A percentile compares a stretch with the other conserved stretches of the same genome.
Conservation (phyloP, 1,140 invertebrate species). For the Anastrepha ludens region DNA sequence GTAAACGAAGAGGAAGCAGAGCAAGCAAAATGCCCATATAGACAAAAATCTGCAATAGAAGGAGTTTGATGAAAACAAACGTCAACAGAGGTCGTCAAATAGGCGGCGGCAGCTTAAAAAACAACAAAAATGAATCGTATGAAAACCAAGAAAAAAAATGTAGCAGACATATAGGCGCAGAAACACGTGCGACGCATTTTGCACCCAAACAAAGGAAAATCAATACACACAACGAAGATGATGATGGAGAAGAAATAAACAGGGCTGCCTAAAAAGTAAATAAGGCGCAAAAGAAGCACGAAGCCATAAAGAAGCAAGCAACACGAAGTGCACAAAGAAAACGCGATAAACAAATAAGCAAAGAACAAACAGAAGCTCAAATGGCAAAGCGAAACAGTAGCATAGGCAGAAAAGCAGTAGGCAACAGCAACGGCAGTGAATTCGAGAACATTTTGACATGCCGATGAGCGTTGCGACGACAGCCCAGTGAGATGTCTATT, state of each 20-base stretch:
- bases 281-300: not conserved
- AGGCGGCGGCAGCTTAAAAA: not conserved
- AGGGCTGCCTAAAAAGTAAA: not conserved
- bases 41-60: not conserved
- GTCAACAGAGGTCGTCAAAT: not conserved
- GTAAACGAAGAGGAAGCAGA: not conserved
- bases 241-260: no score
- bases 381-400: not conserved
- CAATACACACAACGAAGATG: conserved; percentile 5
- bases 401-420: not conserved
- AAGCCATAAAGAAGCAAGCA: not conserved
- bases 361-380: conserved; percentile 15
- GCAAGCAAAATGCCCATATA: no score
- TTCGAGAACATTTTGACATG: conserved; percentile 9
- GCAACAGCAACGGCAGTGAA: not conserved
- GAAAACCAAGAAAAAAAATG: not conserved
- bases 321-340: not conserved
- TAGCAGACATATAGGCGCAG: conserved; percentile 31
- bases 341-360: not conserved
- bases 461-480: not conserved
- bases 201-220: conserved; percentile 51
- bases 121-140: not conserved
- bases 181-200: conserved; percentile 34
- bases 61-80: not conserved
- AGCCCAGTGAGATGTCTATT: not conserved